Evolutionary conservation across 2,888 invertebrate species (phyloP), one percentile per base, ranked within the genome.

Genomic region (Himalopsyche kuldschensis): DNA sequence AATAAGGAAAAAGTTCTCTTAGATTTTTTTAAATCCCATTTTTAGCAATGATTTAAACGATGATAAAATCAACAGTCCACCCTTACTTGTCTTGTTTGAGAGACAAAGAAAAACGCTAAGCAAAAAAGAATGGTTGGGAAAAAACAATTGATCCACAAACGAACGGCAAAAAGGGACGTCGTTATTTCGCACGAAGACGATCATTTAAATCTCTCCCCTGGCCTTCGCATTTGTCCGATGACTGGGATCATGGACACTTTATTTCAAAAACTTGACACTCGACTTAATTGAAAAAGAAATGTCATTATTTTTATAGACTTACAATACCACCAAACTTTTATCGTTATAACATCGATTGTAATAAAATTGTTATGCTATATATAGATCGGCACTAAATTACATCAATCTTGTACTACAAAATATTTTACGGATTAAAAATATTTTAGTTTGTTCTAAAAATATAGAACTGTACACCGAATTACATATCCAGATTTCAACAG

Each of bases 131-230:
- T 69, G 69, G 69, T 27, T 15, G 30, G 41, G 69, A 69, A 69
- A 69, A 69, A 69, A 69, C 69, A 69, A 69, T 69, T 69, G 69
- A 69, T 69, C 69, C 69, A 69, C 69, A 69, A 69, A 69, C 69
- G 69, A 69, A 69, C 69, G 69, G 27, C 69, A 69, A 69, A 69
- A 69, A 69, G 15, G 69, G 69, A 69, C 27, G 69, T 69, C 69
- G 69, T 69, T 69, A 69, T 69, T 69, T 69, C 69, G 30, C 69
- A 69, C 69, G 69, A 27, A 69, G 69, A 30, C 69, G 69, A 69
- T 69, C 69, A 27, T 69, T 69, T 69, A 69, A 69, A 69, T 69
- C 69, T 69, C 69, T 69, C 69, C 69, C 69, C 27, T 69, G 69
- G 69, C 69, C 24, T 69, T 69, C 30, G 69, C 27, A 69, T 69